Evolutionary conservation across 30 jellyfish, hydroid and myxozoan genomes (phyloP), one percentile per base, ranked within the genome.

Genomic region (Aurelia coerulea): DNA sequence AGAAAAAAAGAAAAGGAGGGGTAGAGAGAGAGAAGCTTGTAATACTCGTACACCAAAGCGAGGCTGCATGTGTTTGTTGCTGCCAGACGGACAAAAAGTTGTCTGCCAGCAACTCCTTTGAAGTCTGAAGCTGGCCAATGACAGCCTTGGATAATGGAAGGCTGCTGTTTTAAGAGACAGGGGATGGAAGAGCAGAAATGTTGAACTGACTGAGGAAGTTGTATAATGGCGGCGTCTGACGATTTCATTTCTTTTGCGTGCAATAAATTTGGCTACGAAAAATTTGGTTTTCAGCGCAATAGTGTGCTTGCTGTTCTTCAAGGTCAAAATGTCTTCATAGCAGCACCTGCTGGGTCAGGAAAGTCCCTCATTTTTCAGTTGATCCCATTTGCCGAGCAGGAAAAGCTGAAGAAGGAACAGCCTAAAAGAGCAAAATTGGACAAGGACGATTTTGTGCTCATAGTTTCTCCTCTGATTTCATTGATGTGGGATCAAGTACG

Each of bases 381-480:
- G 79, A 35, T 68, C 60, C 79, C 62, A 29, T 68, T 68, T 29
- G 79, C 79, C 79, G n/a, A 3, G 32, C 41, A 64, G 74, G 74
- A 64, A 64, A 35, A 64, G 74, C 74, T 3, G 74, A 64, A 18
- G 39, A 5, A 69, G 80, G 80, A 69, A 69, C 62, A 60, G 80
- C 80, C 80, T 69, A 69, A 35, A 69, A 52, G 23, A 69, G 9
- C 80, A 16, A 31, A 69, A 56, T 2, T 32, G 58, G 62, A 18
- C 42, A 60, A 69, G 18, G 2, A 64, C 35, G 5, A 32, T 66
- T 51, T 73, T 73, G 84, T 73, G 51, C 84, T 73, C 68, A 68
- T 73, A 15, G 70, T 73, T 53, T 73, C 84, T 73, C 84, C 84
- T 2, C 69, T 73, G 70, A 73, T 73, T 73, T 73, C 84, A 18